phyloP scores from a whole-genome alignment of 2,113 vertebrate species.

The Nematolebias whitei region DNA sequence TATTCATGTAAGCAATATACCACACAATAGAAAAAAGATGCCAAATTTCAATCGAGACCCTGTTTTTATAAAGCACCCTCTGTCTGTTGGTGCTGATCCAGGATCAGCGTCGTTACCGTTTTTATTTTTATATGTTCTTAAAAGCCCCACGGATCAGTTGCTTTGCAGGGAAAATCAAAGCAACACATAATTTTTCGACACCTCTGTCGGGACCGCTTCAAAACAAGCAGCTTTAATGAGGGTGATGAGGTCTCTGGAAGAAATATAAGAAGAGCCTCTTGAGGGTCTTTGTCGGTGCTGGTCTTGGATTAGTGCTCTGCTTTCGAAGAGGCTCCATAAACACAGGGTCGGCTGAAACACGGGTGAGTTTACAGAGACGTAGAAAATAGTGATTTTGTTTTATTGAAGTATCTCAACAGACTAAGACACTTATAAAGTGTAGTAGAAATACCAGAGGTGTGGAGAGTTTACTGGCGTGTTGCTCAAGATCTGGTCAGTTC shows the following conservation, averaged over 20 bases:
- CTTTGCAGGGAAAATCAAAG: background rate
- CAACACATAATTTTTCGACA: conserved; percentile 8
- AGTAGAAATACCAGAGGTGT: conserved; percentile 73
- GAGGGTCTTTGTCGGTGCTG: conserved; percentile 25
- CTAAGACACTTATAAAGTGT: conserved; percentile 80
- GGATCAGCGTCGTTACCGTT: conserved; percentile 32
- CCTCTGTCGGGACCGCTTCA: background rate
- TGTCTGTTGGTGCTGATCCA: conserved; percentile 54
- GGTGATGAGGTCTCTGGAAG: conserved; percentile 21
- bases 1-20: conserved; percentile 75
- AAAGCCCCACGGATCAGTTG: conserved; percentile 22
- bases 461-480: conserved; percentile 58
- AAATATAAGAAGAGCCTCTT: conserved; percentile 16
- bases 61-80: conserved; percentile 52
- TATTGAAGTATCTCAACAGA: conserved; percentile 74
- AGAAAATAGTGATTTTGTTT: conserved; percentile 72
- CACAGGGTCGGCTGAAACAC: conserved; percentile 60
- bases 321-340: conserved; percentile 54
- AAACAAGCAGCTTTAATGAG: background rate
- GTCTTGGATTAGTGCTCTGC: conserved; percentile 54
- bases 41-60: conserved; percentile 57
- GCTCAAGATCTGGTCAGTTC: conserved; percentile 49
- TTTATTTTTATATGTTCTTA: background rate
- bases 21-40: conserved; percentile 73
- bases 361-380: conserved; percentile 56